Evolutionary conservation across 2,888 invertebrate species (phyloP), one percentile per base, ranked within the genome.

Genomic region (Anorthoa munda): DNA sequence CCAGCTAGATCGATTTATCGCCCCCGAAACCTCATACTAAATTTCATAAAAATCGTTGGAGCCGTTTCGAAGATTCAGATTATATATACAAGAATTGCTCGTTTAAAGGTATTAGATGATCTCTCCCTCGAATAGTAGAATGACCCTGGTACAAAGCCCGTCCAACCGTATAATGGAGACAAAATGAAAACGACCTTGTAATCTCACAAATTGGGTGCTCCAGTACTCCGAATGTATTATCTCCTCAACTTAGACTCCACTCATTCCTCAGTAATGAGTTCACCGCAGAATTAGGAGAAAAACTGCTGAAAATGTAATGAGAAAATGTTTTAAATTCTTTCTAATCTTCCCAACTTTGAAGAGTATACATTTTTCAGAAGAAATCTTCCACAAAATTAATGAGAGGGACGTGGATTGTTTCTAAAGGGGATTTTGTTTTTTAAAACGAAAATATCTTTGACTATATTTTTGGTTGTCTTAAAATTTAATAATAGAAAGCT

Each of bases 101-200:
- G n/a, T n/a, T n/a, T n/a, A n/a, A n/a, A n/a, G n/a, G n/a, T n/a
- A n/a, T n/a, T n/a, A n/a, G n/a, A n/a, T 39, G 39, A 39, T 9
- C 9, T 39, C 39, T 39, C 39, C 39, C 39, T 39, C 39, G 39
- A 39, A 39, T 39, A 39, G 39, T 39, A 9, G 39, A 39, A 39
- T 39, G 39, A 9, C 39, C 39, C 39, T 39, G 80, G 50, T 55
- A 79, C 72, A 77, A 80, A 59, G 72, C 39, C 70, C 72, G 58
- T 39, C 76, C 77, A 63, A 66, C 74, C 83, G 75, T 80, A 72
- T 87, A 85, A 87, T 85, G 75, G 81, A 77, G 77, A 76, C 87
- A 81, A 85, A 88, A 87, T 88, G 87, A 83, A 75, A 88, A 87
- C 72, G 82, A 77, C 81, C 87, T 83, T 83, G 87, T 87, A 87